These are phyloP conservation scores for Pristiophorus japonicus DNA, from an alignment of 2,113 vertebrate species.

Conservation along the genomic window DNA sequence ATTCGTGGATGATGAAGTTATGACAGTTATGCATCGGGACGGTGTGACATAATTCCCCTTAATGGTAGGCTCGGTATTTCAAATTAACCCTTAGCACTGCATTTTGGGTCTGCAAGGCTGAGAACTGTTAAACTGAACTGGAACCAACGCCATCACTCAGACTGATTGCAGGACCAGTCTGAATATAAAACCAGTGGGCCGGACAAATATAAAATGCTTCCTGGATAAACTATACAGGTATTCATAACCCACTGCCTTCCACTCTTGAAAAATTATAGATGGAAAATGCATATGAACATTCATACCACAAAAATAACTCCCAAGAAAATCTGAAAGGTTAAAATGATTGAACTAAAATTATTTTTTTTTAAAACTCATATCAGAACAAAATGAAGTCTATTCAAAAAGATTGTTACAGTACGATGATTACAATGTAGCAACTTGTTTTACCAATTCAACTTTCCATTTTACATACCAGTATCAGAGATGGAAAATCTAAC, in stretches of 20 bases:
- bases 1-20: background rate
- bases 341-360: background rate
- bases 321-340: background rate
- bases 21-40: background rate
- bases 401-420: background rate
- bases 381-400: background rate
- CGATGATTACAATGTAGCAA: background rate
- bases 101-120: conserved; percentile 11
- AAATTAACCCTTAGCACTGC: conserved; percentile 15
- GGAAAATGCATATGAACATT: background rate
- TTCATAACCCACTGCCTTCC: background rate
- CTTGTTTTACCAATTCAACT: background rate
- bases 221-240: background rate
- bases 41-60: conserved; percentile 22
- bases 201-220: background rate
- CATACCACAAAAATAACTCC: background rate
- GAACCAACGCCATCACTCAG: background rate
- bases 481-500: too few relatives aligned
- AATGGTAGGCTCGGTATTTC: conserved; percentile 24
- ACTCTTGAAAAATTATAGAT: conserved; percentile 8
- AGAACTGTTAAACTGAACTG: background rate
- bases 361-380: too few relatives aligned
- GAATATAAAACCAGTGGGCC: background rate
- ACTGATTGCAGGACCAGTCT: background rate
- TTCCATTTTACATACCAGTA: background rate